A percentile compares a stretch with the other conserved stretches of the same genome.
Conservation (phyloP, 2,797 vertebrate species). For the Oreortyx pictus region DNA sequence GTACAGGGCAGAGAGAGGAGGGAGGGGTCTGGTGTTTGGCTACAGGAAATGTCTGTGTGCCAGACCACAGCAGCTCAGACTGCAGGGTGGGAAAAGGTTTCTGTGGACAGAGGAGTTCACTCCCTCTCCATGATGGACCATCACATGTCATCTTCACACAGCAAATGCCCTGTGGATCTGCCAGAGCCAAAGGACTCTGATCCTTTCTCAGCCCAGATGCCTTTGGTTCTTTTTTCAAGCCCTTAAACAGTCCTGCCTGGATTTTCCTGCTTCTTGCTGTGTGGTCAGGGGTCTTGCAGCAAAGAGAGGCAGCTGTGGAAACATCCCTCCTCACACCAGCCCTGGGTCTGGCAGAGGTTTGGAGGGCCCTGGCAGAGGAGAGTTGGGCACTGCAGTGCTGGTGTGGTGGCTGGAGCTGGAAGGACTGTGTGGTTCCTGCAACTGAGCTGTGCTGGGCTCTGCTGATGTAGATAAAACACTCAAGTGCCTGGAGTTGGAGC, state of each 20-base stretch:
- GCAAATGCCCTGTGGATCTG: background rate
- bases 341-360: background rate
- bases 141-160: background rate
- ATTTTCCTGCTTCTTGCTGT: background rate
- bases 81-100: background rate
- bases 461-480: background rate
- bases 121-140: background rate
- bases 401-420: background rate
- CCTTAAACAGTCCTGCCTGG: background rate
- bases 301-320: background rate
- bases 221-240: background rate
- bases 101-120: background rate
- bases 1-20: background rate
- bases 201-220: background rate
- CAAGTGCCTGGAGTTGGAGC: constrained; percentile 24
- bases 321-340: background rate
- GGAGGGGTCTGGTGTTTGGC: background rate
- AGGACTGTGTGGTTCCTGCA: background rate
- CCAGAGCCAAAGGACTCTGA: background rate
- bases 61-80: background rate
- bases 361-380: background rate
- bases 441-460: background rate
- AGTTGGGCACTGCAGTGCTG: background rate
- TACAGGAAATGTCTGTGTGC: background rate
- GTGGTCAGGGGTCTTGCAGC: background rate